A percentile compares a stretch with the other conserved stretches of the same genome.
phyloP scores from a whole-genome alignment of 2,888 invertebrate genomes.

The Cephus nigrinus region DNA sequence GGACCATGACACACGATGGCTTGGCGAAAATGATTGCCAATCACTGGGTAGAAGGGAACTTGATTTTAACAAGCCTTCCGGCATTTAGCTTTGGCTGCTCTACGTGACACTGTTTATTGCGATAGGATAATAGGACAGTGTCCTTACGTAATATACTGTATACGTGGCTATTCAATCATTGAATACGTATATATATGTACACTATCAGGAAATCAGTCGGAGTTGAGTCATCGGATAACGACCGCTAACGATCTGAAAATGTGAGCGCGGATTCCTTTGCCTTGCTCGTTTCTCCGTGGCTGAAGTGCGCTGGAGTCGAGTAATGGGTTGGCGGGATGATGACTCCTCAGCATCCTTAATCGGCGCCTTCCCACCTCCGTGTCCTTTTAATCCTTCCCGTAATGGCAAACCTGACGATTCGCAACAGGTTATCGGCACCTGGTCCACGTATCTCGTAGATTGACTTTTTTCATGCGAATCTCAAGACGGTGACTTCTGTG shows the following conservation, averaged over 20 bases:
- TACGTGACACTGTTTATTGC: not conserved
- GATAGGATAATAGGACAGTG: not conserved
- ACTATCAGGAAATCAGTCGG: not conserved
- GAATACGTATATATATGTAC: not conserved
- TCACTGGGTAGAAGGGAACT: not conserved
- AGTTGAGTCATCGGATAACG: not conserved
- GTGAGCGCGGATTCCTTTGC: not conserved
- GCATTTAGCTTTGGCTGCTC: not conserved
- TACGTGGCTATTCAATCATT: too few relatives aligned
- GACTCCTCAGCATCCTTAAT: not conserved
- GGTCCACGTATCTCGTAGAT: constrained; percentile 8
- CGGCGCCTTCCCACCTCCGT: not conserved
- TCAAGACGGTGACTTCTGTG: not conserved
- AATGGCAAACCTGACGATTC: constrained; percentile 1
- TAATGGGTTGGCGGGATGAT: not conserved
- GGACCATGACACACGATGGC: not conserved
- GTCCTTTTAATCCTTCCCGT: not conserved
- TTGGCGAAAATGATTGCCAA: constrained; percentile 5
- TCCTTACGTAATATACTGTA: not conserved
- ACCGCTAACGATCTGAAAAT: not conserved
- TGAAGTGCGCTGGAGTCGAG: not conserved
- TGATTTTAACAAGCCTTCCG: not conserved
- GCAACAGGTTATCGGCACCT: constrained; percentile 21
- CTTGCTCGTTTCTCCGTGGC: not conserved
- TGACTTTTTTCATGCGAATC: constrained; percentile 17